Evolutionary conservation across 2,797 vertebrate genomes (phyloP), one percentile per base, ranked within the genome.

Genomic region (Manis javanica): DNA sequence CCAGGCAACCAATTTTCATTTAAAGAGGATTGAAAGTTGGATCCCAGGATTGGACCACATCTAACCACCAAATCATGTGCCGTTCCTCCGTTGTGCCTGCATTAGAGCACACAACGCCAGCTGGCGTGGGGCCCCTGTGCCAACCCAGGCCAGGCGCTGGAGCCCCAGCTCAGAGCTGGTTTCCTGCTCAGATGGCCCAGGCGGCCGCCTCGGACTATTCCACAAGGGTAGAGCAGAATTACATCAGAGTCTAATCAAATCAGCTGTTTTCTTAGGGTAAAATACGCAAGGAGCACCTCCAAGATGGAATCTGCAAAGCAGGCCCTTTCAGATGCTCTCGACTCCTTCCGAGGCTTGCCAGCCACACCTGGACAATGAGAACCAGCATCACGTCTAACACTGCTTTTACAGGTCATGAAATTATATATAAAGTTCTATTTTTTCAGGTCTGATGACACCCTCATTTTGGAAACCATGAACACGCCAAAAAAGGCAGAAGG

Each of bases 61-160:
- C 15, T 5, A 14, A n/a, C 3, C 34, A 26, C n/a, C 26, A 34
- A 46, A 26, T 12, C 23, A 1, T 23, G 1, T 18, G 59, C 11
- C 57, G 2, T n/a, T 64, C 19, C 3, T 15, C 23, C 39, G 26
- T 5, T 5, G 2, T 2, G 34, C 6, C 53, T 79, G 74, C 13
- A 13, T 39, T 2, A 29, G 69, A 63, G 37, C 12, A 37, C 24
- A 15, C 3, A 10, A 31, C 78, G 61, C 19, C 19, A 31, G 7
- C 26, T 24, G 1, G 57, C 75, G 19, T 8, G 18, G 13, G 34
- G 7, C 8, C 3, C 0, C 16, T 3, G 1, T 1, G 19, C 4
- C 26, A 8, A 46, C 3, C 63, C 37, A 16, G 10, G 11, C 4
- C 5, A 16, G 10, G 0, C 0, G 1, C 31, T 3, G 19, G 34